phyloP scores from a whole-genome alignment of 2,888 invertebrate genomes.

The Bhutanitis thaidina region DNA sequence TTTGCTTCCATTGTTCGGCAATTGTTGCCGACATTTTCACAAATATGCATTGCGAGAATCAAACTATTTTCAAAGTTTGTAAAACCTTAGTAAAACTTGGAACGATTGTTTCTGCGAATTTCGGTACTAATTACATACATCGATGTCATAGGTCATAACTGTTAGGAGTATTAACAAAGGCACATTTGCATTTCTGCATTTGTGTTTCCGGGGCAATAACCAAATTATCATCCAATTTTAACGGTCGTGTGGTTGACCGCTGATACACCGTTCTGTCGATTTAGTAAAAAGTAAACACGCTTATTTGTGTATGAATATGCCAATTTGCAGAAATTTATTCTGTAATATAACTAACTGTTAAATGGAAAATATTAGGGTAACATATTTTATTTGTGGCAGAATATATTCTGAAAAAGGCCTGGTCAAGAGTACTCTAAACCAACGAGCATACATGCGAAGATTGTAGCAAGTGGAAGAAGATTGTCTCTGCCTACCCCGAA shows the following conservation, averaged over 20 bases:
- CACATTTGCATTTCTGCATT: conserved; percentile 62
- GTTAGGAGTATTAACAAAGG: conserved; percentile 59
- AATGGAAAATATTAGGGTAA: neutral
- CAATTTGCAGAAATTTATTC: neutral
- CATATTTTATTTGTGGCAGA: neutral
- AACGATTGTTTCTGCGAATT: conserved; percentile 51
- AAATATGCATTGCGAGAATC: conserved; percentile 35
- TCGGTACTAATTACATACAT: conserved; percentile 46
- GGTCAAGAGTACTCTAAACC: too few species aligned
- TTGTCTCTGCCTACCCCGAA: too few species aligned
- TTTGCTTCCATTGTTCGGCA: conserved; percentile 46
- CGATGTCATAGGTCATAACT: conserved; percentile 60
- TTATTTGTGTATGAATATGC: conserved; percentile 8
- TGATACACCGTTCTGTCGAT: conserved; percentile 29
- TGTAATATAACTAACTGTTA: neutral
- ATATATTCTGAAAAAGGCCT: too few species aligned
- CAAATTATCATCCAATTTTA: conserved; percentile 64
- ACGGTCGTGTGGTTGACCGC: conserved; percentile 62
- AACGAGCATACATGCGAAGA: too few species aligned
- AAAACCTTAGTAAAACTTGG: neutral
- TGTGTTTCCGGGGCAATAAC: conserved; percentile 59
- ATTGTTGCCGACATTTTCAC: conserved; percentile 50
- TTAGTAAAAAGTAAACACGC: conserved; percentile 1
- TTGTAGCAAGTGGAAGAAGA: too few species aligned
- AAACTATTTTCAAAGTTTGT: conserved; percentile 1